Percentiles rank a stretch among this genome's conserved stretches.
phyloP scores from a whole-genome alignment of 2,888 invertebrate species.

The Amblyteles armatorius region DNA sequence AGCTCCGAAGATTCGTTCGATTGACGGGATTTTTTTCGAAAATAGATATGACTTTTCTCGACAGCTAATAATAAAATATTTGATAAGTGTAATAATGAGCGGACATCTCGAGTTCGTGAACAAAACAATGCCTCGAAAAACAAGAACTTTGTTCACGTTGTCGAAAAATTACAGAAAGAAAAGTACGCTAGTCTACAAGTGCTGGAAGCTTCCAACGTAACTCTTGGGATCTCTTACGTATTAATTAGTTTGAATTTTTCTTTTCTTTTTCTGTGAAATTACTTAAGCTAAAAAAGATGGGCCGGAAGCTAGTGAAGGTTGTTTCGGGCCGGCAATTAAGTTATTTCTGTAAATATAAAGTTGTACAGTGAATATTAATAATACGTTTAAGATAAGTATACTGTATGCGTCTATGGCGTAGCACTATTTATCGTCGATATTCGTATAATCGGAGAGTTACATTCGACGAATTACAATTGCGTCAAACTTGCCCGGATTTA shows the following conservation, averaged over 20 bases:
- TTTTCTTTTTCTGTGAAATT: slow-evolving; percentile 29
- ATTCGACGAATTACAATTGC: neutral
- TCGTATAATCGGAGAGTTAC: slow-evolving; percentile 40
- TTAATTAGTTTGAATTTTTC: slow-evolving; percentile 36
- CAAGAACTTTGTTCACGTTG: neutral
- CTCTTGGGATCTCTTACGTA: slow-evolving; percentile 66
- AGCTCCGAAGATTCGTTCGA: neutral
- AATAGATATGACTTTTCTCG: slow-evolving; percentile 10
- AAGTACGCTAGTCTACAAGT: slow-evolving; percentile 65
- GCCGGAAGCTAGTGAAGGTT: slow-evolving; percentile 18
- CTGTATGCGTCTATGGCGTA: slow-evolving; percentile 24
- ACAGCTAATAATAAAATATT: slow-evolving; percentile 29
- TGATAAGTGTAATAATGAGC: slow-evolving; percentile 7
- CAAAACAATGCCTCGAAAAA: slow-evolving; percentile 20
- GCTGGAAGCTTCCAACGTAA: slow-evolving; percentile 58
- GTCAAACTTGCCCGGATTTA: neutral
- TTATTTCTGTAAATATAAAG: slow-evolving; percentile 71
- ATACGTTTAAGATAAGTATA: slow-evolving; percentile 43
- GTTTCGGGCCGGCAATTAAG: slow-evolving; percentile 58
- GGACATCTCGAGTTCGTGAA: slow-evolving; percentile 19
- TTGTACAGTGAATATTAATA: slow-evolving; percentile 60
- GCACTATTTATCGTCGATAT: slow-evolving; percentile 25
- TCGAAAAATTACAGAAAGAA: slow-evolving; percentile 9
- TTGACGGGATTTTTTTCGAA: neutral
- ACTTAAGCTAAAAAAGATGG: slow-evolving; percentile 17